Evolutionary conservation across 2,888 invertebrate species (phyloP), one percentile per base, ranked within the genome.

Genomic region (Trissolcus brochymenae): DNA sequence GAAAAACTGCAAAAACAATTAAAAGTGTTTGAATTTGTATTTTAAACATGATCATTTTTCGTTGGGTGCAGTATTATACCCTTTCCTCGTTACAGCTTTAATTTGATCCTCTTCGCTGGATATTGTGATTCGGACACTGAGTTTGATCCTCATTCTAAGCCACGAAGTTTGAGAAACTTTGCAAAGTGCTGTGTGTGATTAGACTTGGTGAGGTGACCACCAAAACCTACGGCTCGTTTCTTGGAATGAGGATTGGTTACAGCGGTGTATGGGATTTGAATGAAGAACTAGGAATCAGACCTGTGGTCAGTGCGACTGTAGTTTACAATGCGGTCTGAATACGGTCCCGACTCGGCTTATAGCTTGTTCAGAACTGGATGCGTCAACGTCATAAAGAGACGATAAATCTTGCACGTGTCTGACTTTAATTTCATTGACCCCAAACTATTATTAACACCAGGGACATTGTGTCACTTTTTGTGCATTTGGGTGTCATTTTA

Each of bases 351-450:
- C 82, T 82, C 79, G 84, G 80, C 82, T 84, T 83, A 82, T 82
- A 81, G 80, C 82, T 80, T 83, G 81, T 80, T 68, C 80, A 79
- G 77, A 81, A 40, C 81, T 84, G 82, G 85, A 86, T 86, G 83
- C 83, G 84, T 86, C 86, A 85, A 86, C 81, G 86, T 86, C 86
- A 85, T 86, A 86, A 85, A 84, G 82, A 79, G 79, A 78, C 81
- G 81, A 84, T 86, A 86, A 86, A 86, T 86, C 84, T 83, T 82
- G 84, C 84, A 84, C 84, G 84, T 84, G 84, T 82, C 82, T 64
- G 75, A 71, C 59, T 59, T 68, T 46, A 59, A 59, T 72, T 67
- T 65, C 59, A 62, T 51, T 21, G 51, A 70, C 76, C 79, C 35
- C 71, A 73, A 66, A 74, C 60, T 49, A 54, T 49, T 43, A 53